A percentile compares a stretch with the other conserved stretches of the same genome.
These are phyloP conservation scores for Lanius collurio DNA, from an alignment of 2,113 vertebrate species.

Conservation along the genomic window DNA sequence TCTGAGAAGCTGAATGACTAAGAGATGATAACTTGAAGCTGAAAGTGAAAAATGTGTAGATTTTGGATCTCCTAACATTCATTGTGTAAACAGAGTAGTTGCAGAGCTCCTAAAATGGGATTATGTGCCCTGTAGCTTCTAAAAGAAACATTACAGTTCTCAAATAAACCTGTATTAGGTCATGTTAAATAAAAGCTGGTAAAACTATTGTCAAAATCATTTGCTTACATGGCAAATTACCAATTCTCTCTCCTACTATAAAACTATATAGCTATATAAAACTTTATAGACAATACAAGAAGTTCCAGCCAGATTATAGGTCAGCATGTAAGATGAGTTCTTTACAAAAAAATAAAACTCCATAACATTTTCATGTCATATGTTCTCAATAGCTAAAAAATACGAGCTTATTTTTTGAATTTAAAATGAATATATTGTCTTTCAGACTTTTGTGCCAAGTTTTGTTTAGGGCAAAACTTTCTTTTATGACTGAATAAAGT, in stretches of 20 bases:
- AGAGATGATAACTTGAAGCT: constrained; percentile 5
- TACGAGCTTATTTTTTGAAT: neutral
- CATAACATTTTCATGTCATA: neutral
- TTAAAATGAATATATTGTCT: neutral
- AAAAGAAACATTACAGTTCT: neutral
- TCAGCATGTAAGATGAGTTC: neutral
- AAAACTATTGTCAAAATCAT: neutral
- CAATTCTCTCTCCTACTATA: neutral
- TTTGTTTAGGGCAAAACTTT: neutral
- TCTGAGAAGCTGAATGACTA: neutral
- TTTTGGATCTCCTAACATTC: neutral
- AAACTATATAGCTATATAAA: neutral
- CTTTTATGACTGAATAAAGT: constrained; percentile 15
- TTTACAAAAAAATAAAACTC: neutral
- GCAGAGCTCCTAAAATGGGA: constrained; percentile 17
- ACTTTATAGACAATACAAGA: neutral
- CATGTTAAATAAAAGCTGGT: neutral
- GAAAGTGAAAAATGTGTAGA: constrained; percentile 4
- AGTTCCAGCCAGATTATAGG: neutral
- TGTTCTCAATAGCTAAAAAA: constrained; percentile 3
- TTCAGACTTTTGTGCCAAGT: neutral
- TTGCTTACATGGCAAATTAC: neutral
- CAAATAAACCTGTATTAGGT: neutral
- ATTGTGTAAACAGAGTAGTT: constrained; percentile 5
- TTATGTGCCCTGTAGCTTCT: neutral